Evolutionary conservation across 23 tunicate genomes (phyloP).

Genomic region (Styela clava): DNA sequence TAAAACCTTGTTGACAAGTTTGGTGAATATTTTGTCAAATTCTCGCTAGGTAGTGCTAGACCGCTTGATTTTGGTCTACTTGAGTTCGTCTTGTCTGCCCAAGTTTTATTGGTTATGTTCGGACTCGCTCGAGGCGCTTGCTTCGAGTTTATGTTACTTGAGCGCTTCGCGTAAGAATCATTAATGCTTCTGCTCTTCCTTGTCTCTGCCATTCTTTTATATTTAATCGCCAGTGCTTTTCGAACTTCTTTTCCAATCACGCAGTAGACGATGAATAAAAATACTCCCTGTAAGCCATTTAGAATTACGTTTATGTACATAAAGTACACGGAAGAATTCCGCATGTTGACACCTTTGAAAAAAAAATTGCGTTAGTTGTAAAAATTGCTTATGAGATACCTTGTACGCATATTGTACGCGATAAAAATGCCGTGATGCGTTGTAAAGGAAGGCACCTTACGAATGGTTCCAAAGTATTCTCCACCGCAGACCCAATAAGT

Average conservation of each 20-base stretch:
- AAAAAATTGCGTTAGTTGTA: neutral
- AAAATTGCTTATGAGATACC: neutral
- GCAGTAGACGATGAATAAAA: neutral
- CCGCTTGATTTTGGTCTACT: neutral
- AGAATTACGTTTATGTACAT: slow-evolving; percentile 2
- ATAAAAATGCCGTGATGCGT: neutral
- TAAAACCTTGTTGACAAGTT: neutral
- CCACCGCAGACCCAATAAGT: too few species aligned
- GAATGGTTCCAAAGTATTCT: too few species aligned
- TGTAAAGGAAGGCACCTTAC: too few species aligned
- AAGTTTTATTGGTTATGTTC: neutral
- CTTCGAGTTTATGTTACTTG: neutral
- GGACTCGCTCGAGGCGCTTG: neutral
- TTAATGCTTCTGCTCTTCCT: neutral
- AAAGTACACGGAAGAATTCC: neutral
- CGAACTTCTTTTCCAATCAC: slow-evolving; percentile 9
- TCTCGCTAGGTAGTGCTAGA: neutral
- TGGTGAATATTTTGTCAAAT: neutral
- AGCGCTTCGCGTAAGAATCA: neutral
- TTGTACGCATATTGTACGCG: neutral
- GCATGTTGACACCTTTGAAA: neutral
- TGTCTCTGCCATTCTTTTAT: neutral
- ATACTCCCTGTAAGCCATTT: slow-evolving; percentile 4
- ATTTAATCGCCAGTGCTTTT: neutral
- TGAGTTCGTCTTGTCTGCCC: neutral